Base-by-base conservation (phyloP, 2,113 vertebrate species). In the Phylloscopus whistleri region DNA sequence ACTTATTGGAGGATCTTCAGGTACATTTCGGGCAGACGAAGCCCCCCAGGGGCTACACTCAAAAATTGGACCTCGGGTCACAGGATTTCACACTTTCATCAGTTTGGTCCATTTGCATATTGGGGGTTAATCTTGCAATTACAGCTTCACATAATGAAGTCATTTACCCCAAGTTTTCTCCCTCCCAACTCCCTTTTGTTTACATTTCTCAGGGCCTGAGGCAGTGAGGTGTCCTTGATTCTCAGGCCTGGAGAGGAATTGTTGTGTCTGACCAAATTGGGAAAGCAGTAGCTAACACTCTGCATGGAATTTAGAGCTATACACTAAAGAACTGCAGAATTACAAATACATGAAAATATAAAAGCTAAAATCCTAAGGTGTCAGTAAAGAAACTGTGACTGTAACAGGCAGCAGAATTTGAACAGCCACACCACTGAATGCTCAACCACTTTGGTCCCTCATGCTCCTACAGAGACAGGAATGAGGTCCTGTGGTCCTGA, bases 51-150 rank as follows among this genome's bases (percentile, higher is more conserved):
- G 19, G 11, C 11, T 64, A n/a, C 37, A 43, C 31, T 19, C 19
- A 30, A 44, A 67, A n/a, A 64, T 17, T 43, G 31, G 23, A 18
- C 1, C 0, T 13, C 1, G 0, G 3, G 6, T 22, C 11, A 22
- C 1, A 2, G 9, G 11, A 43, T 43, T 78, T 28, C 37, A 52
- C 3, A 43, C 19, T 64, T 44, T 28, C 11, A 3, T 28, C 28
- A n/a, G 7, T 64, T 35, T 41, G 17, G 17, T 27, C 30, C 10
- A 41, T 41, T 63, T 23, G 24, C 19, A 43, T 35, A 44, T n/a
- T n/a, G n/a, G n/a, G n/a, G n/a, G n/a, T 18, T 64, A 18, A 53
- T n/a, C 30, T 78, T 16, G 18, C 23, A 43, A 9, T 35, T 64
- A 6, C 48, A 35, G 4, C 11, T 43, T 35, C 28, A 39, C 44